phyloP scores from a whole-genome alignment of 2,888 invertebrate genomes.

The Andricus quercusramuli region DNA sequence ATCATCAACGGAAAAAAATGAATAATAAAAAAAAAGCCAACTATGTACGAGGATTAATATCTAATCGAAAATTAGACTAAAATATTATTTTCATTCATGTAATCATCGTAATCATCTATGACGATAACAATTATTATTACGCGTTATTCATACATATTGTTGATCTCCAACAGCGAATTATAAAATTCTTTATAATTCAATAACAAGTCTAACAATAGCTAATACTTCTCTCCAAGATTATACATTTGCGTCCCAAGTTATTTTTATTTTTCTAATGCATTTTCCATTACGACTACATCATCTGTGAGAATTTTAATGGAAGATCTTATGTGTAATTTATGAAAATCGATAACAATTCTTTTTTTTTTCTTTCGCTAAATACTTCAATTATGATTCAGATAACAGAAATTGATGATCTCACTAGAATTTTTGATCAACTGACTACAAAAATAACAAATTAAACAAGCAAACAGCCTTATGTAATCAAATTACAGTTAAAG shows the following conservation, averaged over 20 bases:
- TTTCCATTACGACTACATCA: neutral
- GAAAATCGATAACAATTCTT: neutral
- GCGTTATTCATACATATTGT: neutral
- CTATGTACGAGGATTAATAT: neutral
- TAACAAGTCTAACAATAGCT: neutral
- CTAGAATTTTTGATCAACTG: neutral
- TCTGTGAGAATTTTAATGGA: neutral
- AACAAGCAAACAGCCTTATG: neutral
- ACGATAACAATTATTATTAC: neutral
- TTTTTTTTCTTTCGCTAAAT: neutral
- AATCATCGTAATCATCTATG: neutral
- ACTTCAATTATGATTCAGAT: neutral
- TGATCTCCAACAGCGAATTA: neutral
- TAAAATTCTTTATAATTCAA: neutral
- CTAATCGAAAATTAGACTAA: neutral
- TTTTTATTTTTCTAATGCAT: conserved; percentile 7
- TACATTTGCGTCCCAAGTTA: neutral
- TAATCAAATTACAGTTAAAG: too few relatives aligned
- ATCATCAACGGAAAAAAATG: neutral
- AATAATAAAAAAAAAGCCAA: neutral
- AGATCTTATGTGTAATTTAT: neutral
- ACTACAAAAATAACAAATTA: neutral
- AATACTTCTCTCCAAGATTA: neutral
- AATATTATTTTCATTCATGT: neutral
- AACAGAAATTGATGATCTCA: neutral